Conservation (phyloP, 2,113 vertebrate genomes). For the Orycteropus afer region DNA sequence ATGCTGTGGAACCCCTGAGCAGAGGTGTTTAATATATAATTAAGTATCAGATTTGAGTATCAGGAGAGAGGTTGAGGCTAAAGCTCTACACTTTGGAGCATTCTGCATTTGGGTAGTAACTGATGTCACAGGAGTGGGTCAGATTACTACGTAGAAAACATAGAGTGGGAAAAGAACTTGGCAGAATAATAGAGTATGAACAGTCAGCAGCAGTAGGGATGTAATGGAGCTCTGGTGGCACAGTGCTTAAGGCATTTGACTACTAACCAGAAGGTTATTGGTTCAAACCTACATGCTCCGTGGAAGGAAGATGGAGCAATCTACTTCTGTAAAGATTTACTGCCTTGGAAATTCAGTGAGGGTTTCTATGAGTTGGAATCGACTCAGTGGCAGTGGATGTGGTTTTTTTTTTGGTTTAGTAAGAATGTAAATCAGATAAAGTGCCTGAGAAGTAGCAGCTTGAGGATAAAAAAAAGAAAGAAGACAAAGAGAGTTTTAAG, state of each 20-base stretch:
- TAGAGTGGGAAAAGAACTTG: not conserved
- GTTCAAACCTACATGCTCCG: too few relatives aligned
- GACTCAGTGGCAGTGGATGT: too few relatives aligned
- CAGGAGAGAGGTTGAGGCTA: not conserved
- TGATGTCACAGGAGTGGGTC: not conserved
- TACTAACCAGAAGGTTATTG: too few relatives aligned
- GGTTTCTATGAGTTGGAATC: too few relatives aligned
- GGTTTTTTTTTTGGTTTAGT: too few relatives aligned
- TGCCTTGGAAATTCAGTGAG: too few relatives aligned
- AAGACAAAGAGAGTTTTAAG: conserved; percentile 18
- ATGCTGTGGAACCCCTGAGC: not conserved
- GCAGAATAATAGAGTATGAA: not conserved
- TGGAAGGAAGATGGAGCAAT: too few relatives aligned
- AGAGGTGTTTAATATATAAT: not conserved
- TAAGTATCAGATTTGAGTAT: not conserved
- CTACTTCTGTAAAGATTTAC: too few relatives aligned
- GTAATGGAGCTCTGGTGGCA: too few relatives aligned
- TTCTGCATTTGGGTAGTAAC: not conserved
- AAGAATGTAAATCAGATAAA: not conserved
- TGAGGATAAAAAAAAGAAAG: not conserved
- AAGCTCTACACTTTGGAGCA: not conserved
- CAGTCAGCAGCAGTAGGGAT: not conserved
- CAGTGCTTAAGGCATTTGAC: too few relatives aligned
- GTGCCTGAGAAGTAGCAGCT: not conserved
- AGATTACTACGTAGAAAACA: not conserved